A percentile compares a stretch with the other conserved stretches of the same genome.
Evolutionary conservation across 2,113 vertebrate genomes (phyloP).

Genomic region (Toxostoma redivivum): DNA sequence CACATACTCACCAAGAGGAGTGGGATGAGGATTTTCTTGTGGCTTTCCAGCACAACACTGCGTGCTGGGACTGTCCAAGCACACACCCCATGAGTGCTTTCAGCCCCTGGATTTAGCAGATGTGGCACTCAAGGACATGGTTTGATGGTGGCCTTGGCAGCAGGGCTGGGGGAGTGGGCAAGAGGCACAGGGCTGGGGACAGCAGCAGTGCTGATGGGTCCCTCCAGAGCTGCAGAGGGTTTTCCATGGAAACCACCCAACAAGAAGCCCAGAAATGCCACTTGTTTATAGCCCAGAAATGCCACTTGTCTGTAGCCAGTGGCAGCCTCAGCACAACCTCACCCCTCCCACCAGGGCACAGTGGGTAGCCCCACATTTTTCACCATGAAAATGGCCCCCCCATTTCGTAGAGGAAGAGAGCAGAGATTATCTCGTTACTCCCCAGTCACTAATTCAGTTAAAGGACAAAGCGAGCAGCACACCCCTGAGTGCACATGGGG

Average conservation of each 20-base stretch:
- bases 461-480: background rate
- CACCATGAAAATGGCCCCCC: background rate
- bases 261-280: background rate
- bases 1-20: fast-evolving
- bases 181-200: background rate
- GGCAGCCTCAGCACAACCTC: background rate
- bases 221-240: background rate
- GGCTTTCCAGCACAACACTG: no score
- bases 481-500: background rate
- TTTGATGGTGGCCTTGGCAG: background rate
- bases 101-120: background rate
- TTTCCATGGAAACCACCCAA: background rate
- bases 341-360: fast-evolving
- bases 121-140: background rate
- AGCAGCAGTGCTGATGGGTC: fast-evolving
- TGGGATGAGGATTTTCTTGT: background rate
- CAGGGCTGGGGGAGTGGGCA: background rate
- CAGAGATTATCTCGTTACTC: background rate
- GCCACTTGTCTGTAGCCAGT: background rate
- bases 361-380: background rate
- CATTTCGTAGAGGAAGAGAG: background rate
- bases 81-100: fast-evolving
- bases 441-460: background rate
- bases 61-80: fast-evolving
- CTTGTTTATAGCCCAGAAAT: background rate